phyloP scores from a whole-genome alignment of 2,888 invertebrate species.

The Ramazzottius varieornatus region DNA sequence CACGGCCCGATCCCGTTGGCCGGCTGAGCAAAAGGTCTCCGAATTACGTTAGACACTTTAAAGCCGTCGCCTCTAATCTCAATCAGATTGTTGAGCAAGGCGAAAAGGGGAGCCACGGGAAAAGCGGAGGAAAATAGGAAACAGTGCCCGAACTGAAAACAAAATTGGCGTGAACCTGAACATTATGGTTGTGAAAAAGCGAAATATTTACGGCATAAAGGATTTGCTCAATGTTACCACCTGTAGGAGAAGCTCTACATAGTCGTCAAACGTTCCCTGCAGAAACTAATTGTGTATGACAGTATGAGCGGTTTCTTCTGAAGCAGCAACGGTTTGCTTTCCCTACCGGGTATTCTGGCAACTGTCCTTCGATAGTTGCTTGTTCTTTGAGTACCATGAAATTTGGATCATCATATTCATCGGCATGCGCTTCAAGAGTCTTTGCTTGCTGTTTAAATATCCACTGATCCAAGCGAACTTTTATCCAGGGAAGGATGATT shows the following conservation, averaged over 20 bases:
- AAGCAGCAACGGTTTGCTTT: too few relatives aligned
- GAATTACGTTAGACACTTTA: slow-evolving; percentile 40
- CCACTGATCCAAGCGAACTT: background rate
- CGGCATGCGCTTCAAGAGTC: background rate
- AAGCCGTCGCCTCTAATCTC: slow-evolving; percentile 47
- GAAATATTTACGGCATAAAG: too few relatives aligned
- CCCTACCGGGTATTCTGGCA: background rate
- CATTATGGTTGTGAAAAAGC: too few relatives aligned
- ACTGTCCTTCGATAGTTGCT: background rate
- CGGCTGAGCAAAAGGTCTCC: slow-evolving; percentile 37
- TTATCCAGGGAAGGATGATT: background rate
- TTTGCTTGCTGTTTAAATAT: background rate
- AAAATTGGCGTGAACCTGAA: too few relatives aligned
- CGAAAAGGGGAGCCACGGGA: slow-evolving; percentile 45
- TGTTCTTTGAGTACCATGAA: background rate
- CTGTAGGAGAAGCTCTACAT: slow-evolving; percentile 48
- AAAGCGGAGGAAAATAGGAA: slow-evolving; percentile 48
- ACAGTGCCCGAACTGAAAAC: slow-evolving; percentile 42
- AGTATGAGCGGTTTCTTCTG: too few relatives aligned
- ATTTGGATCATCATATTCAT: background rate
- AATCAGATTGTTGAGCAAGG: slow-evolving; percentile 42
- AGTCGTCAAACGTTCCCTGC: slow-evolving; percentile 45
- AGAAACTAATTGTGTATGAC: slow-evolving; percentile 10
- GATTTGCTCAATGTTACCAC: too few relatives aligned
- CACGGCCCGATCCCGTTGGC: slow-evolving; percentile 45